A percentile compares a stretch with the other conserved stretches of the same genome.
Evolutionary conservation across 2,113 vertebrate genomes (phyloP).

Genomic region (Pachypanchax playfairii): DNA sequence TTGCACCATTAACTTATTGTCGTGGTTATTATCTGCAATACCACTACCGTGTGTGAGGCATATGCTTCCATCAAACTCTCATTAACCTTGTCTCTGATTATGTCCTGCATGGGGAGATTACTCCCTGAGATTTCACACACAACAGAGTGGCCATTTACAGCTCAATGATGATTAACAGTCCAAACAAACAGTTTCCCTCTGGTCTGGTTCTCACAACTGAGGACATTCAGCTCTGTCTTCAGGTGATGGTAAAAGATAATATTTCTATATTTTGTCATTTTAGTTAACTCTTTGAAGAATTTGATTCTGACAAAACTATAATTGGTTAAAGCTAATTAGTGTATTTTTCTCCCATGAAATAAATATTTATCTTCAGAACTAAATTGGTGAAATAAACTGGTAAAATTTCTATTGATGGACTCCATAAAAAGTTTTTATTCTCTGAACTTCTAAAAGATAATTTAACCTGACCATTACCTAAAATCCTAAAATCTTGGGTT

Average conservation of each 20-base stretch:
- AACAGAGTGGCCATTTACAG: slow-evolving; percentile 69
- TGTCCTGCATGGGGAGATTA: slow-evolving; percentile 64
- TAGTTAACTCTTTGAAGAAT: too few relatives aligned
- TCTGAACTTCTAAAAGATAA: too few relatives aligned
- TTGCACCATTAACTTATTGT: slow-evolving; percentile 71
- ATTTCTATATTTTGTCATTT: neutral
- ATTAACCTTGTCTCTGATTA: slow-evolving; percentile 81
- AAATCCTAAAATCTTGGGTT: too few relatives aligned
- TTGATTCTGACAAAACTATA: too few relatives aligned
- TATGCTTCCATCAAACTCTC: slow-evolving; percentile 80
- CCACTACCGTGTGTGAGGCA: slow-evolving; percentile 60
- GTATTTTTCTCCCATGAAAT: too few relatives aligned
- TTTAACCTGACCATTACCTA: too few relatives aligned
- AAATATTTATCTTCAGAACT: too few relatives aligned
- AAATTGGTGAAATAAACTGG: too few relatives aligned
- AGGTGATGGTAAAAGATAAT: slow-evolving; percentile 14
- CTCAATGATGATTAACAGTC: slow-evolving; percentile 71
- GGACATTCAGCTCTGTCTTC: slow-evolving; percentile 27
- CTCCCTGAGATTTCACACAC: slow-evolving; percentile 61
- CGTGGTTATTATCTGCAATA: slow-evolving; percentile 60
- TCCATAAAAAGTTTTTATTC: too few relatives aligned
- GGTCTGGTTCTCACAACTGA: slow-evolving; percentile 41
- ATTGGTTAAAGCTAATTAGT: too few relatives aligned
- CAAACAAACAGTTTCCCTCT: slow-evolving; percentile 65
- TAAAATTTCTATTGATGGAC: too few relatives aligned